phyloP scores from a whole-genome alignment of 2,797 vertebrate species.

The Characodon lateralis region DNA sequence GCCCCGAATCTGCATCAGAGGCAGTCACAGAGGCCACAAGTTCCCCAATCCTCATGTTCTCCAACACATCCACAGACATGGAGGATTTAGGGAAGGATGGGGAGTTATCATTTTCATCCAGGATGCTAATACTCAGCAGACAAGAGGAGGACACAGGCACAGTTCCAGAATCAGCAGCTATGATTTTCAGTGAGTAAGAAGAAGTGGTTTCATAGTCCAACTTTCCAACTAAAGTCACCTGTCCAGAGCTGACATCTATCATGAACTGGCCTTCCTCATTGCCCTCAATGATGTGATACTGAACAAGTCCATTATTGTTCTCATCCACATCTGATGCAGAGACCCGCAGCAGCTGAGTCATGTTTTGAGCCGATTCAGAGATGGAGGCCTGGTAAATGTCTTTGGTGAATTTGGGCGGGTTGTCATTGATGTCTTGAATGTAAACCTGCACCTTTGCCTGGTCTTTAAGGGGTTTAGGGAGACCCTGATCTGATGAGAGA shows the following conservation, averaged over 20 bases:
- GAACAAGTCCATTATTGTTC: constrained; percentile 90
- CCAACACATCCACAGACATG: constrained; percentile 89
- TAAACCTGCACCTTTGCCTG: constrained; percentile 96
- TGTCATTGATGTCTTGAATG: constrained; percentile 96
- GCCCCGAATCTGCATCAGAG: constrained; percentile 91
- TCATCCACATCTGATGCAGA: constrained; percentile 96
- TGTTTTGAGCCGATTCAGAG: constrained; percentile 90
- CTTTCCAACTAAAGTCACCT: constrained; percentile 90
- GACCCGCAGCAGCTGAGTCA: constrained; percentile 92
- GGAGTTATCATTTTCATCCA: constrained; percentile 97
- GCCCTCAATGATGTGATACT: constrained; percentile 87
- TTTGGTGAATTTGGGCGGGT: constrained; percentile 93
- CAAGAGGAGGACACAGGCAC: constrained; percentile 89
- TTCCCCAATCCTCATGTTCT: constrained; percentile 97
- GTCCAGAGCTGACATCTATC: constrained; percentile 88
- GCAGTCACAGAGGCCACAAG: constrained; percentile 94
- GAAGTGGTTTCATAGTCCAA: constrained; percentile 92
- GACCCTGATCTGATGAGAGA: constrained; percentile 91
- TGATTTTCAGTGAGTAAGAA: constrained; percentile 89
- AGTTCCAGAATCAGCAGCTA: constrained; percentile 88
- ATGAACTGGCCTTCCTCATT: constrained; percentile 92
- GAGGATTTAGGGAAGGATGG: constrained; percentile 92
- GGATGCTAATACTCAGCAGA: constrained; percentile 88
- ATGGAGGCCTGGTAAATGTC: constrained; percentile 96
- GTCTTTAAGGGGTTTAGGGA: constrained; percentile 93